Base-by-base conservation (phyloP, 1,140 invertebrate species). In the Mya arenaria region DNA sequence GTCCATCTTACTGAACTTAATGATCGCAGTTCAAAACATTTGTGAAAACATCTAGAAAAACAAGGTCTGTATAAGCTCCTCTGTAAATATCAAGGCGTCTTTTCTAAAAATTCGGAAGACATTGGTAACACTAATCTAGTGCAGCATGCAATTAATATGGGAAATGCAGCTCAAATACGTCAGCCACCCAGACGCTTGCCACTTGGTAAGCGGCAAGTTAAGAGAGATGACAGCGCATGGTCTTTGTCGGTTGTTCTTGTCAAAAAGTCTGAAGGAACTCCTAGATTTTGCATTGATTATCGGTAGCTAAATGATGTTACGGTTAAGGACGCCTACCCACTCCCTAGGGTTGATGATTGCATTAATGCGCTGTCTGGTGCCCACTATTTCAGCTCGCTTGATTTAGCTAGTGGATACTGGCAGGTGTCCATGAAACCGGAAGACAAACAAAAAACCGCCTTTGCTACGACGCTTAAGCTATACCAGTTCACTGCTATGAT, bases 401-500 rank as follows among this genome's bases (percentile, higher is more conserved):
- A n/a, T n/a, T n/a, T n/a, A n/a, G n/a, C n/a, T n/a, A n/a, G n/a
- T n/a, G n/a, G n/a, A n/a, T n/a, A 58, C 30, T 58, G 55, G 30
- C 30, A 58, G 55, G n/a, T 58, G 30, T 58, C n/a, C 23, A 72
- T n/a, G n/a, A n/a, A n/a, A n/a, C n/a, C n/a, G n/a, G n/a, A n/a
- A n/a, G n/a, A n/a, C n/a, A n/a, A n/a, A n/a, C n/a, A n/a, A n/a
- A n/a, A n/a, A 62, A 94, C 93, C 0, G 74, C 83, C 15, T 83
- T 87, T 63, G 17, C 41, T n/a, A 84, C 82, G 23, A 74, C 41
- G 19, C 19, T 60, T 13, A 79, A 84, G 1, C 28, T 83, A 6
- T 88, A 44, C 52, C 63, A 89, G 48, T 89, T 77, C 15, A 72
- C 41, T 15, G 79, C 75, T 1, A 68, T 85, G 71, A 62, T 69